Percentiles rank a stretch among this genome's conserved stretches.
Evolutionary conservation across 2,113 vertebrate species (phyloP).

Genomic region (Clarias batrachus): DNA sequence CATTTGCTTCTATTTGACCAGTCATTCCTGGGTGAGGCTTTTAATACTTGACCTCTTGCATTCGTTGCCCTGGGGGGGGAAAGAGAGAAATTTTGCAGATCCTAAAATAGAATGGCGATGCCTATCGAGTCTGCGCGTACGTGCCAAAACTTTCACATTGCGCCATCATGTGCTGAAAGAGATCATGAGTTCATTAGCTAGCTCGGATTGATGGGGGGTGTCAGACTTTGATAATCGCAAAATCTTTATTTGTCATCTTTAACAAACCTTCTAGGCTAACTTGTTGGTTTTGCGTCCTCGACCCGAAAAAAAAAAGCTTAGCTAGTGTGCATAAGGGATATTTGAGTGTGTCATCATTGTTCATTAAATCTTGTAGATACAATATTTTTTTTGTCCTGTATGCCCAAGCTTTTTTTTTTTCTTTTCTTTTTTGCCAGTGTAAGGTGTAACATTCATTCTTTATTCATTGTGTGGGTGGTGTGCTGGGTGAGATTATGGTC

Average conservation of each 20-base stretch:
- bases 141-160: too few species aligned
- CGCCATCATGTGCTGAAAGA: too few species aligned
- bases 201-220: neutral
- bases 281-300: neutral
- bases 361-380: too few species aligned
- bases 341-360: too few species aligned
- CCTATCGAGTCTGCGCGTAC: neutral
- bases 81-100: neutral
- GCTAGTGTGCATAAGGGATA: too few species aligned
- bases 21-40: neutral
- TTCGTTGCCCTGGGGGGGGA: neutral
- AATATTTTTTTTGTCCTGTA: neutral
- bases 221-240: neutral
- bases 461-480: neutral
- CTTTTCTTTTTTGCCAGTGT: neutral
- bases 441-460: neutral
- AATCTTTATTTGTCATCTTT: neutral
- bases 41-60: neutral
- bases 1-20: slow-evolving; percentile 5
- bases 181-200: neutral
- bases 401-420: neutral
- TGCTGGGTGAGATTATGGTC: neutral
- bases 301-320: neutral
- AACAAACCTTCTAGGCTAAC: neutral
- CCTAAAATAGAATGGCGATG: neutral